These are phyloP conservation scores for Scaeva pyrastri DNA, from an alignment of 2,888 invertebrate species.

Conservation along the genomic window DNA sequence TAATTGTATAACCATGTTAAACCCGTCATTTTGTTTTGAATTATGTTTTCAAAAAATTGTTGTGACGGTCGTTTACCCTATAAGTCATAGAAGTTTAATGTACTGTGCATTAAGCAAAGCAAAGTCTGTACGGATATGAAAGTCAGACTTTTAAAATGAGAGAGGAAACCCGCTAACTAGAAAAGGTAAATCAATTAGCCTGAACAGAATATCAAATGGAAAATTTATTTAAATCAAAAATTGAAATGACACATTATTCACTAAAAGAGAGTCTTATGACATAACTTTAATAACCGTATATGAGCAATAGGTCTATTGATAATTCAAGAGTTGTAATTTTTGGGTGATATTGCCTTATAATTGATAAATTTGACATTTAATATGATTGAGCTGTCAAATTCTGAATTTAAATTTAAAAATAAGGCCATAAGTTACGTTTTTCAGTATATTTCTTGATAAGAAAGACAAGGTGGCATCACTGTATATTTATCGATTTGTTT, in stretches of 20 bases:
- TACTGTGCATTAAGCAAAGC: not conserved
- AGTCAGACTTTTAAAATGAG: not conserved
- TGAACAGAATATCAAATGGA: slow-evolving; percentile 45
- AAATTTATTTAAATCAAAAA: not conserved
- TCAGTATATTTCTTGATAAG: too few species aligned
- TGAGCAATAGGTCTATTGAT: too few species aligned
- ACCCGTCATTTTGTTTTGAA: slow-evolving; percentile 29
- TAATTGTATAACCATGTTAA: slow-evolving; percentile 53
- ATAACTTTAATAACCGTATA: too few species aligned
- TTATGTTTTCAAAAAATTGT: slow-evolving; percentile 40
- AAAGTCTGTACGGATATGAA: slow-evolving; percentile 2
- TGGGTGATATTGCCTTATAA: too few species aligned
- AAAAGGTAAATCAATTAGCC: slow-evolving; percentile 48
- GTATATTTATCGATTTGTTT: too few species aligned
- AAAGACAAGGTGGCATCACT: too few species aligned
- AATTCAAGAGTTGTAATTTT: too few species aligned
- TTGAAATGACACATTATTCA: not conserved
- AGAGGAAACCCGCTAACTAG: slow-evolving; percentile 36
- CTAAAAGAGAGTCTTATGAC: not conserved
- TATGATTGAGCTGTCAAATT: too few species aligned
- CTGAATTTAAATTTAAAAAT: too few species aligned
- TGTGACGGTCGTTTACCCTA: slow-evolving; percentile 62
- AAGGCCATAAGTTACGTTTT: too few species aligned
- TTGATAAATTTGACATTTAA: too few species aligned
- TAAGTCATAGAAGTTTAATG: slow-evolving; percentile 36